Conservation (phyloP, 2,113 vertebrate species). For the Phrynosoma blainvillii region DNA sequence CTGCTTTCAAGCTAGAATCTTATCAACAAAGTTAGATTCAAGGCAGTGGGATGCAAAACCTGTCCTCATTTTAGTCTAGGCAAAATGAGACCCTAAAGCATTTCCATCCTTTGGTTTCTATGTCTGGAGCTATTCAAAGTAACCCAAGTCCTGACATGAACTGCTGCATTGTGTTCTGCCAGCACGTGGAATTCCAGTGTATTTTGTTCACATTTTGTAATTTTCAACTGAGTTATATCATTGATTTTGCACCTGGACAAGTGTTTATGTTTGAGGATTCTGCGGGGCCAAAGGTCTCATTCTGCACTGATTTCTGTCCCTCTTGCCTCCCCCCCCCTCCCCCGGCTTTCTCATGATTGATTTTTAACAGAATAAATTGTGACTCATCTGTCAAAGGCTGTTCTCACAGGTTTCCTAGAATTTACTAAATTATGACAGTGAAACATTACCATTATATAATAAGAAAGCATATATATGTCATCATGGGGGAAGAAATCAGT, state of each 20-base stretch:
- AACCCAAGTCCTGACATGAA: constrained; percentile 55
- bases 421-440: constrained; percentile 45
- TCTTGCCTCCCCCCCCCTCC: constrained; percentile 55
- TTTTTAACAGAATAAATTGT: constrained; percentile 56
- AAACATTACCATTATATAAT: constrained; percentile 35
- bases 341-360: constrained; percentile 57
- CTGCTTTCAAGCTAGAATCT: neutral
- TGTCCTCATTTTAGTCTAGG: constrained; percentile 10
- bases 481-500: neutral
- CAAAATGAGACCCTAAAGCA: no score
- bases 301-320: constrained; percentile 48
- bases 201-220: constrained; percentile 55
- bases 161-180: constrained; percentile 61
- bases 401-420: constrained; percentile 48
- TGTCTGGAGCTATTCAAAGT: constrained; percentile 52
- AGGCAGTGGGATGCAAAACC: constrained; percentile 27
- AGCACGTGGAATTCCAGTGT: constrained; percentile 27
- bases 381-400: constrained; percentile 66
- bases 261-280: constrained; percentile 61
- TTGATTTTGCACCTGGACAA: constrained; percentile 67
- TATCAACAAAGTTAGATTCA: constrained; percentile 17
- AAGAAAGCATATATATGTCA: constrained; percentile 38
- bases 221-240: constrained; percentile 48
- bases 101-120: constrained; percentile 16
- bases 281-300: constrained; percentile 39